Evolutionary conservation across 1,140 invertebrate species (phyloP).

Genomic region (Drosophila ercepeae): DNA sequence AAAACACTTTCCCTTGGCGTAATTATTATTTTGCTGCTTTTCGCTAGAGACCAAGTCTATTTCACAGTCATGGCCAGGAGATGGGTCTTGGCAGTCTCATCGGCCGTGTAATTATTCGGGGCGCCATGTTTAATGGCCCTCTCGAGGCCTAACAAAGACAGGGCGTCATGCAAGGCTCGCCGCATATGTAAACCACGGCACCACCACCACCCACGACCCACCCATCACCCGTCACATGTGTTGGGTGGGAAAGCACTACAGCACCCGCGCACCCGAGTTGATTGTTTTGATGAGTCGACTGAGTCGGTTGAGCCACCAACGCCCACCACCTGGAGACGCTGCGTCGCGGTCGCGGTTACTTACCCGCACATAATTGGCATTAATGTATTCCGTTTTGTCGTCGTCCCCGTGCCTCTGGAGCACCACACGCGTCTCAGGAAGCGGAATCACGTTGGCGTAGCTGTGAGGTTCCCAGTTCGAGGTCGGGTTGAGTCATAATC

Average conservation of each 20-base stretch:
- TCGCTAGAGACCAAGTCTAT: slow-evolving; percentile 9
- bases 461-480: slow-evolving; percentile 83
- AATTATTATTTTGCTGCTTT: slow-evolving; percentile 31
- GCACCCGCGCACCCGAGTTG: slow-evolving; percentile 54
- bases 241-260: slow-evolving; percentile 19
- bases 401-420: slow-evolving; percentile 88
- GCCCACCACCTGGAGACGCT: slow-evolving; percentile 17
- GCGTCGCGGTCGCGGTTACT: slow-evolving; percentile 45
- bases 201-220: slow-evolving; percentile 2
- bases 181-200: slow-evolving; percentile 16
- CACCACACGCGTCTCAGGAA: slow-evolving; percentile 94
- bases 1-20: slow-evolving; percentile 37
- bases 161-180: slow-evolving; percentile 44
- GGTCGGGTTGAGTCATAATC: slow-evolving; percentile 49
- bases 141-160: slow-evolving; percentile 17
- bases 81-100: slow-evolving; percentile 31
- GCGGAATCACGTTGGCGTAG: slow-evolving; percentile 96
- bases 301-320: slow-evolving; percentile 22
- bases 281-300: slow-evolving; percentile 40
- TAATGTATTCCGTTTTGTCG: slow-evolving; percentile 94
- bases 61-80: slow-evolving; percentile 44
- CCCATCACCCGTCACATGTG: background rate
- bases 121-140: slow-evolving; percentile 53
- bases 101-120: slow-evolving; percentile 53
- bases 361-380: slow-evolving; percentile 94